Percentiles rank a stretch among this genome's conserved stretches.
Evolutionary conservation across 2,797 vertebrate species (phyloP).

Genomic region (Enteromius anoplus): DNA sequence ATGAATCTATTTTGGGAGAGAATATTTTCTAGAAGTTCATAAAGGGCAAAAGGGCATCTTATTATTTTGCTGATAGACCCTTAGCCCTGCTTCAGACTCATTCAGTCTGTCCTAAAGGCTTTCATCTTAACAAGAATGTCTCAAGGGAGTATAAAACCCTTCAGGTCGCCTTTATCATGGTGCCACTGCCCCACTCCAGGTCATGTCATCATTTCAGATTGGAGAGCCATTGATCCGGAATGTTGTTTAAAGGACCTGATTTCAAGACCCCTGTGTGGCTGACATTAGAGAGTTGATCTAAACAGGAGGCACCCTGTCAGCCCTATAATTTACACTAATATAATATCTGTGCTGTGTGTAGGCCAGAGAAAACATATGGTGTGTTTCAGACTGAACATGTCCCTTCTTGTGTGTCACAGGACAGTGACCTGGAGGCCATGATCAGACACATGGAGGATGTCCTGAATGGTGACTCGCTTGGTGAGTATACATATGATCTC

Average conservation of each 20-base stretch:
- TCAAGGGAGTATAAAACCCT: slow-evolving; percentile 13
- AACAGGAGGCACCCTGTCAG: neutral
- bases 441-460: slow-evolving; percentile 70
- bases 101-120: slow-evolving; percentile 17
- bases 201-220: slow-evolving; percentile 16
- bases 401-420: slow-evolving; percentile 56
- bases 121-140: slow-evolving; percentile 24
- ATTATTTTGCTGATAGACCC: slow-evolving; percentile 1
- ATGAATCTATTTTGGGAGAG: neutral
- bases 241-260: slow-evolving; percentile 11
- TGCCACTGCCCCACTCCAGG: neutral
- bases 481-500: slow-evolving; percentile 55
- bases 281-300: slow-evolving; percentile 9
- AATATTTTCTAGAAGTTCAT: neutral
- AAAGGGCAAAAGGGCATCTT: neutral
- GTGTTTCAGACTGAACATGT: neutral
- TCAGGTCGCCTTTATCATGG: slow-evolving; percentile 1
- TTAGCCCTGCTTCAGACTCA: slow-evolving; percentile 26
- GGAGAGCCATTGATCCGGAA: neutral
- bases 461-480: slow-evolving; percentile 59
- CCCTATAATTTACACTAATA: neutral
- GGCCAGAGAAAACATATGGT: slow-evolving; percentile 1
- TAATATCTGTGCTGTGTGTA: neutral
- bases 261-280: neutral
- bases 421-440: slow-evolving; percentile 69